phyloP scores from a whole-genome alignment of 2,797 vertebrate genomes.

The Parauchenoglanis punctatus region DNA sequence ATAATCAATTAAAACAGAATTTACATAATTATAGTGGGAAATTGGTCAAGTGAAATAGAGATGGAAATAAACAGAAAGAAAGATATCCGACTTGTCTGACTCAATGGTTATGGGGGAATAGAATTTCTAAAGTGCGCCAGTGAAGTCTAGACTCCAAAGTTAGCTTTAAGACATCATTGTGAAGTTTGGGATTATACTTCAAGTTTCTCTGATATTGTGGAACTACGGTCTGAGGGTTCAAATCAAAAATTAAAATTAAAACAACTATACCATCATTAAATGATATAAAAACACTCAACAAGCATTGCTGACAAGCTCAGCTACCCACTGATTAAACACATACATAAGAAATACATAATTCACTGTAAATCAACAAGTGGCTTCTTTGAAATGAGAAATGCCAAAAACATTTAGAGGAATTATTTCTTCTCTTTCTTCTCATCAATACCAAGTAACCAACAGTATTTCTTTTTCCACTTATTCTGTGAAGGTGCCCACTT shows the following conservation, averaged over 20 bases:
- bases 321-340: neutral
- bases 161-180: neutral
- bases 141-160: neutral
- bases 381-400: neutral
- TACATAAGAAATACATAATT: constrained; percentile 7
- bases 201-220: neutral
- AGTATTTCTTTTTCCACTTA: neutral
- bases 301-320: neutral
- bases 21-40: neutral
- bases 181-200: neutral
- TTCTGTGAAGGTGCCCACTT: constrained; percentile 49
- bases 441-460: constrained; percentile 23
- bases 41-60: neutral
- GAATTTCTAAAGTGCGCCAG: neutral
- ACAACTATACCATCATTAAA: neutral
- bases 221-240: neutral
- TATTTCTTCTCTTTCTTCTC: neutral
- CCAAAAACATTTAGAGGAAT: constrained; percentile 7
- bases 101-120: neutral
- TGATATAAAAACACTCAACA: neutral
- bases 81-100: neutral
- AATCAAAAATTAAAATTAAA: neutral
- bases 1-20: neutral
- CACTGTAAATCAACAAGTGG: neutral
- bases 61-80: neutral